These are phyloP conservation scores for Sarcophaga bullata DNA, from an alignment of 1,140 invertebrate genomes.

Conservation along the genomic window DNA sequence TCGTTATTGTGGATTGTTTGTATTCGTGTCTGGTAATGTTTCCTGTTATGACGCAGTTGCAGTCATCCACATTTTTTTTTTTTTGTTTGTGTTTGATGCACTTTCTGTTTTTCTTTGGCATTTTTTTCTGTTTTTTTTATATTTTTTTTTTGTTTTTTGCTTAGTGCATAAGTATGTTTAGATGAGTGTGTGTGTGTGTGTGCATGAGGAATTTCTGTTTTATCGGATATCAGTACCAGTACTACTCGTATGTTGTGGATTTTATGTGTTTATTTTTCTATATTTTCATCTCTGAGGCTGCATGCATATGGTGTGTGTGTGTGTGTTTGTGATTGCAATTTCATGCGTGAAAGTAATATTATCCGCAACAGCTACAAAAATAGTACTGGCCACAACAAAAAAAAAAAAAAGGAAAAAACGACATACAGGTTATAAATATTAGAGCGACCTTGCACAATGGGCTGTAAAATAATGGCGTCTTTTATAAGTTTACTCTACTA, in stretches of 20 bases:
- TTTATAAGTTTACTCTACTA: background rate
- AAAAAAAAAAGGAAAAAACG: background rate
- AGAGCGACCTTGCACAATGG: background rate
- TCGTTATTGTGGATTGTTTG: background rate
- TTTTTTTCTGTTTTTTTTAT: no score
- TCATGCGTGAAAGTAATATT: constrained; percentile 34
- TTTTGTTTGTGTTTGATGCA: background rate
- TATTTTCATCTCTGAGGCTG: background rate
- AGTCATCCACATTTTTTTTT: constrained; percentile 13
- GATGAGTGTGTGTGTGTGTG: background rate
- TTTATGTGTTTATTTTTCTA: constrained; percentile 31
- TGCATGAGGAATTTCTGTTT: constrained; percentile 26
- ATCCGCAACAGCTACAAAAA: constrained; percentile 2
- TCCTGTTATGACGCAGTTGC: constrained; percentile 34
- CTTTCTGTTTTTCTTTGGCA: background rate
- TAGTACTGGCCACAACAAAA: background rate
- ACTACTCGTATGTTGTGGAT: constrained; percentile 26
- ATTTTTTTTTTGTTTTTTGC: background rate
- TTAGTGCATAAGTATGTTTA: background rate
- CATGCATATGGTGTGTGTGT: background rate
- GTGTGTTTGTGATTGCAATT: background rate
- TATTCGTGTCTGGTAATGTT: constrained; percentile 31
- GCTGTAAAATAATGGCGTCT: background rate
- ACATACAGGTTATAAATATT: background rate
- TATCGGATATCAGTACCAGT: background rate